Evolutionary conservation across 2,113 vertebrate genomes (phyloP).

Genomic region (Saccopteryx leptura): DNA sequence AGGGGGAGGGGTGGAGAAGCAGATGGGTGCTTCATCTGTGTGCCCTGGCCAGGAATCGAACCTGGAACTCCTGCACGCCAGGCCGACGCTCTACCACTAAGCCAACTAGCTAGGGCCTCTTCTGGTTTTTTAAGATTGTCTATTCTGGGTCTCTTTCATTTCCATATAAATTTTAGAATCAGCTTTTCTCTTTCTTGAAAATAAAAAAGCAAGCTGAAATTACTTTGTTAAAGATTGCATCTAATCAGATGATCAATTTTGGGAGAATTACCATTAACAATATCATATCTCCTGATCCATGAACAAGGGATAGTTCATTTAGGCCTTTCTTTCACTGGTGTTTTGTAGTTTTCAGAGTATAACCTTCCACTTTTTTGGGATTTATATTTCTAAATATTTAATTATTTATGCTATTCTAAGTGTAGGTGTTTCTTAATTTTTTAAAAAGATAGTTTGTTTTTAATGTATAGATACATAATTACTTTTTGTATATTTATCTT

Average conservation of each 20-base stretch:
- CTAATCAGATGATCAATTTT: not conserved
- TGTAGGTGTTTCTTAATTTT: slow-evolving; percentile 14
- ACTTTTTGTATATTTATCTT: not conserved
- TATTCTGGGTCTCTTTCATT: not conserved
- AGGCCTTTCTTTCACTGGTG: not conserved
- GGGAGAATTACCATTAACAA: not conserved
- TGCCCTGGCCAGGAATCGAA: too few species aligned
- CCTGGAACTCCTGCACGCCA: too few species aligned
- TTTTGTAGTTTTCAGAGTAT: not conserved
- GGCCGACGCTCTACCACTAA: too few species aligned
- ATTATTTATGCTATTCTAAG: not conserved
- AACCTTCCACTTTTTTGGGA: not conserved
- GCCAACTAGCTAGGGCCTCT: too few species aligned
- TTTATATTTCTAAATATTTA: not conserved
- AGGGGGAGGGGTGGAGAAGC: too few species aligned
- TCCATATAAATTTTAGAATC: slow-evolving; percentile 51
- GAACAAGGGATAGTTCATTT: not conserved
- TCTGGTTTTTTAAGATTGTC: not conserved
- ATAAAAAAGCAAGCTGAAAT: not conserved
- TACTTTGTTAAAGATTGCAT: not conserved
- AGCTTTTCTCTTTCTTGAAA: not conserved
- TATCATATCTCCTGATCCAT: not conserved
- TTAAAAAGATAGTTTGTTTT: not conserved
- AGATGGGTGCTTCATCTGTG: too few species aligned
- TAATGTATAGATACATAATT: not conserved